Base-by-base conservation (phyloP, 1,140 invertebrate genomes). In the Antheraea mylitta region DNA sequence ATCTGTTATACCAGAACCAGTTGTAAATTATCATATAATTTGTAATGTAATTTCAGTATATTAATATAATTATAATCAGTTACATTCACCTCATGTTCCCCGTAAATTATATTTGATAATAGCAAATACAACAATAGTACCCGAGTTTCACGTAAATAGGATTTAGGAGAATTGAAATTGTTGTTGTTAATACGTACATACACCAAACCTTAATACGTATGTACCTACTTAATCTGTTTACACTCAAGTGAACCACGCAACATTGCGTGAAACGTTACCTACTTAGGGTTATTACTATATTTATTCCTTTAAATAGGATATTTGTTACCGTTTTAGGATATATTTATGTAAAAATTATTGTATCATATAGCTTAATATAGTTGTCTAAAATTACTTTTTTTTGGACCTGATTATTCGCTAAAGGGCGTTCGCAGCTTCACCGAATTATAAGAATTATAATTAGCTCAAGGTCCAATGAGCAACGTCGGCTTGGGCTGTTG, bases 91-190 rank as follows among this genome's bases (percentile, higher is more conserved):
- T 13, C 48, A 13, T 62, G 58, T 68, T 66, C 59, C 37, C 9
- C 37, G 58, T 64, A 69, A 69, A 67, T 67, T 69, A 63, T 69
- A 67, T 66, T 68, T 64, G 62, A 30, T 68, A 64, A 66, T 64
- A 61, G 30, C 30, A 61, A 13, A 16, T 45, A 18, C 11, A 64
- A 42, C 36, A 64, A 37, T 64, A 10, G 63, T 66, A 59, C 11
- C 3, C 30, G 65, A 37, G 37, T 19, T 5, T 48, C 45, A 53
- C 7, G 65, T 18, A 59, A 66, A 58, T 59, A 59, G 48, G 53
- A 66, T 66, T 66, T 58, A 66, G 18, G 53, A 10, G 53, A 53
- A 58, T 53, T 19, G 53, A 59, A 59, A 59, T 66, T 58, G 59
- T 59, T 67, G 37, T 60, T 66, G 53, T 18, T 64, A 58, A 61